Percentiles rank a stretch among this genome's conserved stretches.
phyloP scores from a whole-genome alignment of 2,888 invertebrate species.

The Abrostola triplasia region DNA sequence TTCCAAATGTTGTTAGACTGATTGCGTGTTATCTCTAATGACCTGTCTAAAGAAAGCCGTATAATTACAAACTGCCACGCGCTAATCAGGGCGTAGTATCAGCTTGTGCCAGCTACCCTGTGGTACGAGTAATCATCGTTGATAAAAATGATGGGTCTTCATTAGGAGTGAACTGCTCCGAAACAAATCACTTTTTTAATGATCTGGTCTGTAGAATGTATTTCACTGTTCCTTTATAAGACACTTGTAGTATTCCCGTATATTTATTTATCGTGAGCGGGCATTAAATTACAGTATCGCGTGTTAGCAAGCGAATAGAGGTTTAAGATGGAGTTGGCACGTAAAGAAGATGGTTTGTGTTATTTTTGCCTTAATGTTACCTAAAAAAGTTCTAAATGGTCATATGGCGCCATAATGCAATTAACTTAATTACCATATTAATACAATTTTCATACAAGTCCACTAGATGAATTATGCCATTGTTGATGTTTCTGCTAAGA shows the following conservation, averaged over 20 bases:
- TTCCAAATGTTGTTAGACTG: slow-evolving; percentile 1
- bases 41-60: slow-evolving; percentile 11
- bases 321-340: neutral
- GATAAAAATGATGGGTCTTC: slow-evolving; percentile 16
- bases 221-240: neutral
- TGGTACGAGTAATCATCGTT: slow-evolving; percentile 4
- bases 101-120: slow-evolving; percentile 23
- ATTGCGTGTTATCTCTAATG: slow-evolving; percentile 33
- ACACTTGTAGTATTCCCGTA: neutral
- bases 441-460: neutral
- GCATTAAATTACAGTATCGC: slow-evolving; percentile 3
- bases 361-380: neutral
- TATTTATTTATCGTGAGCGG: neutral
- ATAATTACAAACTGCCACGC: slow-evolving; percentile 19
- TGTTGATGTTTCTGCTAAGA: too few relatives aligned
- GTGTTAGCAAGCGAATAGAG: neutral
- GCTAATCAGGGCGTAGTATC: slow-evolving; percentile 26
- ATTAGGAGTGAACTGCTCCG: neutral
- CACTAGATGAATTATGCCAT: too few relatives aligned
- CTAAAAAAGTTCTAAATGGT: neutral
- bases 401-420: neutral
- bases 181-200: slow-evolving; percentile 15
- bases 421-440: neutral
- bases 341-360: slow-evolving; percentile 2
- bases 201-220: neutral